phyloP scores from a whole-genome alignment of 2,797 vertebrate genomes.

The Serranus cabrilla region DNA sequence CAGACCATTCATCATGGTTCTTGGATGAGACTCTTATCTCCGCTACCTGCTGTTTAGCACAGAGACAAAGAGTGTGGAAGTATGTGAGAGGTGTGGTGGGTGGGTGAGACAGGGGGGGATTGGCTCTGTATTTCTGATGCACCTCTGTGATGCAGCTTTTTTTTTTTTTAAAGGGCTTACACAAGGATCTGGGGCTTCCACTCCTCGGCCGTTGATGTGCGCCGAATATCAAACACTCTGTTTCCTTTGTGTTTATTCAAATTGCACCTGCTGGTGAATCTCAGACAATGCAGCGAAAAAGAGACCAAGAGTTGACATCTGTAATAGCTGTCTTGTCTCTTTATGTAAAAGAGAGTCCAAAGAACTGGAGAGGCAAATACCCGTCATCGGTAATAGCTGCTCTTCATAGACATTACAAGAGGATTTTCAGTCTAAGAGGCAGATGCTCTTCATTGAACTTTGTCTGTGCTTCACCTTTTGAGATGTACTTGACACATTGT shows the following conservation, averaged over 20 bases:
- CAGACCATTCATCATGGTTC: slow-evolving; percentile 46
- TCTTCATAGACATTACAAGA: not conserved
- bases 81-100: slow-evolving; percentile 7
- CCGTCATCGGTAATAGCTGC: slow-evolving; percentile 9
- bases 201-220: slow-evolving; percentile 23
- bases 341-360: not conserved
- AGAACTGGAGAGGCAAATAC: not conserved
- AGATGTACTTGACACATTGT: slow-evolving; percentile 2
- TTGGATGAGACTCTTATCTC: slow-evolving; percentile 52
- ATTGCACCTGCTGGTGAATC: slow-evolving; percentile 30
- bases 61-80: slow-evolving; percentile 37
- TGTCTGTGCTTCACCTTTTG: not conserved
- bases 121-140: slow-evolving; percentile 30
- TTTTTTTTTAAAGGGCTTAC: slow-evolving; percentile 45
- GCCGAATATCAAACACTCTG: slow-evolving; percentile 55
- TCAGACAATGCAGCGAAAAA: slow-evolving; percentile 15
- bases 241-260: slow-evolving; percentile 35
- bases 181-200: slow-evolving; percentile 33
- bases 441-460: not conserved
- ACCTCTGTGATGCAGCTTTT: slow-evolving; percentile 46
- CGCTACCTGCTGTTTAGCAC: slow-evolving; percentile 35
- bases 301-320: slow-evolving; percentile 30
- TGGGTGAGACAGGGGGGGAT: not conserved
- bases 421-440: not conserved
- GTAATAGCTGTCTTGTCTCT: slow-evolving; percentile 25